Evolutionary conservation across 2,797 vertebrate genomes (phyloP).

Genomic region (Sardinella longiceps): DNA sequence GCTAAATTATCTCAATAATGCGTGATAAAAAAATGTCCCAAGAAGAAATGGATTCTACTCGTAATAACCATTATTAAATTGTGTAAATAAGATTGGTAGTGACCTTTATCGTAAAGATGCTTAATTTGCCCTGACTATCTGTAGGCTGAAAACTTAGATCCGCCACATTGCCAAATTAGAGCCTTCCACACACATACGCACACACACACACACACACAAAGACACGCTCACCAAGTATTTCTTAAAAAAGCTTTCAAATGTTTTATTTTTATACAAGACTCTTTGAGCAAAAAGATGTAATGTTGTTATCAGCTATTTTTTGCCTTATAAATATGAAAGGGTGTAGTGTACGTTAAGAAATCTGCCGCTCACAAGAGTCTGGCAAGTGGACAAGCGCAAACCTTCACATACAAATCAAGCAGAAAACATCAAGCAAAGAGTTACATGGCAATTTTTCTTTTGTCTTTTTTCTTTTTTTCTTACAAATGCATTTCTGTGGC

Average conservation of each 20-base stretch:
- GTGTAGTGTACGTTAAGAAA: slow-evolving; percentile 19
- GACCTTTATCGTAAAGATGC: too few relatives aligned
- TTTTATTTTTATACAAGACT: slow-evolving; percentile 27
- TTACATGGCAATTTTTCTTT: neutral
- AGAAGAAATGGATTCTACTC: too few relatives aligned
- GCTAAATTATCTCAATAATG: too few relatives aligned
- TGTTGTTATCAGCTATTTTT: slow-evolving; percentile 22
- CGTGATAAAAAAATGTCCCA: too few relatives aligned
- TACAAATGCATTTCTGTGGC: slow-evolving; percentile 12
- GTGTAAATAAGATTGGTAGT: too few relatives aligned
- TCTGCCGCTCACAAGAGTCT: slow-evolving; percentile 10
- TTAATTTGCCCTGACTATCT: too few relatives aligned
- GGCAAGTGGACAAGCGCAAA: neutral
- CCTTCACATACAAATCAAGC: slow-evolving; percentile 23
- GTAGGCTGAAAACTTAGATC: too few relatives aligned
- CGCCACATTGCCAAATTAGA: too few relatives aligned
- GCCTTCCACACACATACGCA: too few relatives aligned
- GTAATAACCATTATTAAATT: too few relatives aligned
- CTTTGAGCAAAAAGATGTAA: slow-evolving; percentile 25
- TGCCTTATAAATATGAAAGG: slow-evolving; percentile 19
- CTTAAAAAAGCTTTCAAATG: slow-evolving; percentile 10
- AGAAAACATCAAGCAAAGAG: slow-evolving; percentile 19
- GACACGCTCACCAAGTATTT: neutral
- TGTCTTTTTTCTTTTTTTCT: neutral
- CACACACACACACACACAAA: neutral